Evolutionary conservation across 2,888 invertebrate species (phyloP).

Genomic region (Drosophila emarginata): DNA sequence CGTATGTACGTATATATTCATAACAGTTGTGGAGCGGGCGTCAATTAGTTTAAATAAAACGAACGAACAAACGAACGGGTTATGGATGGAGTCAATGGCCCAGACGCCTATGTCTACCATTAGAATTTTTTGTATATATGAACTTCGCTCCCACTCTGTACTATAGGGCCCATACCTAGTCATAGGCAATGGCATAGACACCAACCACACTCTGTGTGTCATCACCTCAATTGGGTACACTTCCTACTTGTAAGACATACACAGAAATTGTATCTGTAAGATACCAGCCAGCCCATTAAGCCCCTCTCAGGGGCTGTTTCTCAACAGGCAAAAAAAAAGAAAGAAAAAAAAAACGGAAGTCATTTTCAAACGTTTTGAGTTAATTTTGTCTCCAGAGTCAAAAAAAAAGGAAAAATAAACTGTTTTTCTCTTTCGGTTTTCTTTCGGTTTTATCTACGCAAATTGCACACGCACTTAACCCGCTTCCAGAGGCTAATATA

Average conservation of each 20-base stretch:
- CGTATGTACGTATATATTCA: conserved; percentile 21
- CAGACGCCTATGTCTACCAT: conserved; percentile 52
- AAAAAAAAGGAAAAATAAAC: conserved; percentile 1
- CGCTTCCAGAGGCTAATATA: conserved; percentile 67
- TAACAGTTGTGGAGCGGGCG: conserved; percentile 47
- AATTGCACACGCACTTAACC: conserved; percentile 79
- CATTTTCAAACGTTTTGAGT: conserved; percentile 8
- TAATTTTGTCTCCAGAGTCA: conserved; percentile 8
- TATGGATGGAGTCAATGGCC: conserved; percentile 66
- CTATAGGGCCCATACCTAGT: neutral
- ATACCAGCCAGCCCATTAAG: conserved; percentile 51
- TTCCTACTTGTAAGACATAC: conserved; percentile 79
- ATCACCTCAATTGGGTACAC: conserved; percentile 81
- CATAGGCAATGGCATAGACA: neutral
- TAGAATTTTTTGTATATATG: conserved; percentile 64
- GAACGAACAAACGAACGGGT: conserved; percentile 18
- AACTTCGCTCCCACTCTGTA: conserved; percentile 34
- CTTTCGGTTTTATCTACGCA: conserved; percentile 59
- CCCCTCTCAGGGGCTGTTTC: conserved; percentile 50
- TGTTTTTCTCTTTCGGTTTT: neutral
- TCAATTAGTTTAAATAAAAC: conserved; percentile 78
- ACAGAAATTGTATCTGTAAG: conserved; percentile 38
- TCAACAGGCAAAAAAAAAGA: conserved; percentile 59
- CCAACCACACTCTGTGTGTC: conserved; percentile 52
- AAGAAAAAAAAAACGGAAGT: conserved; percentile 16